Conservation (phyloP, 1,140 invertebrate genomes). For the Drosophila hydei region DNA sequence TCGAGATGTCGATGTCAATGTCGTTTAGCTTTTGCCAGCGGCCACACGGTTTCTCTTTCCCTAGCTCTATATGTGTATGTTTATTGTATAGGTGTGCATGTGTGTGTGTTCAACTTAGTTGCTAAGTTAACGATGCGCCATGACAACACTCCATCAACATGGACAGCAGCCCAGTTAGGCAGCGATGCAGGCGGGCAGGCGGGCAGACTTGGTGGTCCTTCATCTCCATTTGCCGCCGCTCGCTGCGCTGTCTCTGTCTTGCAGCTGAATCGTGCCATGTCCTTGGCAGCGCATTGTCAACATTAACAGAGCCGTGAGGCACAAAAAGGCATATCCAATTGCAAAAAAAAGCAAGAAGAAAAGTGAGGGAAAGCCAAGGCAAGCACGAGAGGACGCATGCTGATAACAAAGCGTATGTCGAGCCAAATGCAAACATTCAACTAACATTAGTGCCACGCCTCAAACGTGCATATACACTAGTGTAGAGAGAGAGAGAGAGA, state of each 20-base stretch:
- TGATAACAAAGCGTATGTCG: constrained; percentile 67
- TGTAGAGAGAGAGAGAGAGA: background rate
- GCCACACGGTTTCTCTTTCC: constrained; percentile 2
- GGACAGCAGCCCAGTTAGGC: constrained; percentile 42
- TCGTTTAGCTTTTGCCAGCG: constrained; percentile 43
- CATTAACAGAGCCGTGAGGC: constrained; percentile 73
- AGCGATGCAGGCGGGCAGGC: constrained; percentile 16
- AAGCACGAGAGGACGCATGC: constrained; percentile 56
- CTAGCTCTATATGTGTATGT: background rate
- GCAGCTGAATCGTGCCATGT: constrained; percentile 61
- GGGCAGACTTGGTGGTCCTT: constrained; percentile 1
- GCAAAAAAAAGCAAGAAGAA: constrained; percentile 55
- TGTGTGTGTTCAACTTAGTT: constrained; percentile 46
- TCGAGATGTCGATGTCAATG: constrained; percentile 49
- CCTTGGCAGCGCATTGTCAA: constrained; percentile 76
- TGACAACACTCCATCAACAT: constrained; percentile 64
- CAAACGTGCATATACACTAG: constrained; percentile 6
- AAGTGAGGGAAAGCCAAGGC: background rate
- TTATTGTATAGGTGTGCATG: constrained; percentile 7
- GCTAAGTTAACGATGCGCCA: constrained; percentile 52
- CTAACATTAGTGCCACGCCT: constrained; percentile 76
- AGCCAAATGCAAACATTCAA: constrained; percentile 70
- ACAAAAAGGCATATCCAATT: constrained; percentile 81
- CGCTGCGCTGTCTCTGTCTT: background rate
- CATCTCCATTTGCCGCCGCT: background rate